Evolutionary conservation across 2,113 vertebrate genomes (phyloP), one percentile per base, ranked within the genome.

Genomic region (Scolopax mira): DNA sequence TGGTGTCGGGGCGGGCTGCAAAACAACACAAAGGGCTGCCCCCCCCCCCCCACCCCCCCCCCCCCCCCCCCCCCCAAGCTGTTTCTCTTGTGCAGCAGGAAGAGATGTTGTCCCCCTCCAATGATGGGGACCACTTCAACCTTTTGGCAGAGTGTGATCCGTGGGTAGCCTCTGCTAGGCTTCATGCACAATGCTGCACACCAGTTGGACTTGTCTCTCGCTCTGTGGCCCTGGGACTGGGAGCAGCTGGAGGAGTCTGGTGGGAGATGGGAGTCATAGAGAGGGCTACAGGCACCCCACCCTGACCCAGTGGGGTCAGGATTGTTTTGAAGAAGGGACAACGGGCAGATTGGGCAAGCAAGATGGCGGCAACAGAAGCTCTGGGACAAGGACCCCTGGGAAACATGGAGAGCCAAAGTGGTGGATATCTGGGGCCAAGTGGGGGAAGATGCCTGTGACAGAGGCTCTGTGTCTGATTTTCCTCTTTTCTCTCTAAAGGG

Each of bases 21-120:
- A 30, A 90, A 60, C 10, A 9, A 71, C 42, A 49, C 74, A 67
- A 7, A 0, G 1, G 54, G 18, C 52, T 71, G 25, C 1, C 27
- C 15, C 15, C 1, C 25, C 49, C 24, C 52, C 8, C 33, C 0
- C 33, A n/a, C n/a, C n/a, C n/a, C n/a, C n/a, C n/a, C n/a, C n/a
- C n/a, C n/a, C n/a, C n/a, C n/a, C n/a, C n/a, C n/a, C n/a, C n/a
- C n/a, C n/a, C n/a, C n/a, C n/a, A n/a, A n/a, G n/a, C 48, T 75
- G 4, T 10, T 60, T 28, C 28, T 79, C 39, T 13, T 37, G 42
- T 3, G 22, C 6, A 39, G 33, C 62, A 54, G 37, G 13, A 35
- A 72, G 72, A 79, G 31, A 89, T 60, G 46, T 27, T 62, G 81
- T 55, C 22, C 19, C 42, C 24, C 44, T 90, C 72, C 48, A 72